A percentile compares a stretch with the other conserved stretches of the same genome.
These are phyloP conservation scores for Magallana gigas DNA, from an alignment of 1,140 invertebrate species.

Conservation along the genomic window DNA sequence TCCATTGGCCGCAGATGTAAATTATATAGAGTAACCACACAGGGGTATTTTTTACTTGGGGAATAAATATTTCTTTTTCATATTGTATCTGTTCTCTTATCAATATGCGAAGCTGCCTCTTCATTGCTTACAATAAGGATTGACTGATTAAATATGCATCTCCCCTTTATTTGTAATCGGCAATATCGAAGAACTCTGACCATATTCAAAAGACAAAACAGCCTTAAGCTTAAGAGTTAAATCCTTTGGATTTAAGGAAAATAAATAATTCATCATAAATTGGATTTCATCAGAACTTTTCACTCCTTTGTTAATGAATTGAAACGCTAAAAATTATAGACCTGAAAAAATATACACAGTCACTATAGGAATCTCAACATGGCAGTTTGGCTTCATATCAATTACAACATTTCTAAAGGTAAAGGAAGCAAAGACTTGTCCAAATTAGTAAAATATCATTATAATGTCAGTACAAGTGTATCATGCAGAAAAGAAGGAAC, in stretches of 20 bases:
- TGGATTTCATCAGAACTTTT: constrained; percentile 14
- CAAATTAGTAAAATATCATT: no score
- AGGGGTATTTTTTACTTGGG: neutral
- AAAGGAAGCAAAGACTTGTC: no score
- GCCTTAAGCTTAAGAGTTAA: neutral
- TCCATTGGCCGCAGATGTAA: neutral
- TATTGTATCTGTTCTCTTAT: neutral
- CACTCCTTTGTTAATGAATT: constrained; percentile 10
- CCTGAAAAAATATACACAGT: neutral
- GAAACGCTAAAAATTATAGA: neutral
- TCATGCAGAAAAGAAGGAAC: no score
- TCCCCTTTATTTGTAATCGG: constrained; percentile 6
- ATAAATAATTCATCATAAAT: neutral
- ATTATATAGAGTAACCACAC: neutral
- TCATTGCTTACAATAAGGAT: constrained; percentile 1
- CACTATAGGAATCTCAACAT: no score
- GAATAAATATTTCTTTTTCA: constrained; percentile 35
- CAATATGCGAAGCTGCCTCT: constrained; percentile 24
- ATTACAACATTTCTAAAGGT: no score
- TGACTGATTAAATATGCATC: constrained; percentile 16
- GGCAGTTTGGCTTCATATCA: no score
- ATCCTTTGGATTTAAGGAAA: neutral
- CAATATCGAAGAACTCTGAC: neutral
- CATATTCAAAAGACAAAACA: constrained; percentile 4
- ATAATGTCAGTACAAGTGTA: no score